Evolutionary conservation across 2,888 invertebrate genomes (phyloP).

Genomic region (Dolichopus griseipennis): DNA sequence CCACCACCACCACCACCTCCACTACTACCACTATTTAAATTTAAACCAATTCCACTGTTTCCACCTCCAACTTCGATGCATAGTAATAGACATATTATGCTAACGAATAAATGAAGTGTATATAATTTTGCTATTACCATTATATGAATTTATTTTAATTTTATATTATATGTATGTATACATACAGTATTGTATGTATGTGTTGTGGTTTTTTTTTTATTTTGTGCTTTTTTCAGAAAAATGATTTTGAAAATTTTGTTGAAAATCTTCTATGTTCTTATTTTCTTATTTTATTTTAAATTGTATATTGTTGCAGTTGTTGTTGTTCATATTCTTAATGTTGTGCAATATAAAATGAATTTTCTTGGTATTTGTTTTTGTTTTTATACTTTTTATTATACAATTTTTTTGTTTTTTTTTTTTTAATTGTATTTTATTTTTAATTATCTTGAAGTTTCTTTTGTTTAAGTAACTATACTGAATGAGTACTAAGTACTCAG

Average conservation of each 20-base stretch:
- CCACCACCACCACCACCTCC: conserved; percentile 21
- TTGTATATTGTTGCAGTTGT: too few species aligned
- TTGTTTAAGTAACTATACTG: not conserved
- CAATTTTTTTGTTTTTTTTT: not conserved
- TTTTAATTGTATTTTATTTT: not conserved
- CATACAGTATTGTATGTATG: too few species aligned
- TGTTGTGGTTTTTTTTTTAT: too few species aligned
- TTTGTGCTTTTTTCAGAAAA: too few species aligned
- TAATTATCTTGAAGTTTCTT: not conserved
- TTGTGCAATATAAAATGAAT: too few species aligned
- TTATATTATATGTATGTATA: not conserved
- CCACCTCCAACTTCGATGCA: conserved; percentile 30
- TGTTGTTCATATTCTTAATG: too few species aligned
- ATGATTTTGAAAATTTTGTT: too few species aligned
- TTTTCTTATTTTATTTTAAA: too few species aligned
- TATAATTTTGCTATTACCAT: not conserved
- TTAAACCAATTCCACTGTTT: conserved; percentile 22
- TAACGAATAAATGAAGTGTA: conserved; percentile 2
- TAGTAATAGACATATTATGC: conserved; percentile 13
- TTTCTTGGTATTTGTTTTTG: too few species aligned
- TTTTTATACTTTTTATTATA: too few species aligned
- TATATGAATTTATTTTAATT: not conserved
- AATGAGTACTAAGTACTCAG: too few species aligned
- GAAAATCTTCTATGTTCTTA: too few species aligned
- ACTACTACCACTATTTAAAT: conserved; percentile 22